Evolutionary conservation across 92 coral and sea anemone genomes (phyloP).

Genomic region (Umimayanthus chanpuru): DNA sequence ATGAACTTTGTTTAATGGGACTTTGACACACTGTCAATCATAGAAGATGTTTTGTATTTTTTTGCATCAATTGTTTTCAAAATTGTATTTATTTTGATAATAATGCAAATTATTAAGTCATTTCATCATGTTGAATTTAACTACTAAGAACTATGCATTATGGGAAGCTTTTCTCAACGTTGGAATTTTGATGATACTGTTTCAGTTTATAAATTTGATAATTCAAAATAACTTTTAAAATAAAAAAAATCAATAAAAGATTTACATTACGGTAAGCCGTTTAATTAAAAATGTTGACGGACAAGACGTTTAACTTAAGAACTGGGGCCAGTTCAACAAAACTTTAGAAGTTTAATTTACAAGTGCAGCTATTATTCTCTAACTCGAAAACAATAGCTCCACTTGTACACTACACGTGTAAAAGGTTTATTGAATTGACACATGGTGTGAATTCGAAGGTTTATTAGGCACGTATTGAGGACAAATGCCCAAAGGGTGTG

Average conservation of each 20-base stretch:
- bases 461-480: neutral
- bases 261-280: too few species aligned
- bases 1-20: neutral
- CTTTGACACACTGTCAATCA: neutral
- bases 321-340: too few species aligned
- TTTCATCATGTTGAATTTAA: neutral
- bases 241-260: too few species aligned
- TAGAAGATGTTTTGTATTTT: neutral
- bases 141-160: neutral
- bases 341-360: too few species aligned
- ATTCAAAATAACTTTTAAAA: neutral
- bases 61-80: neutral
- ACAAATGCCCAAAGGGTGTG: neutral
- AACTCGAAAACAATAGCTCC: too few species aligned
- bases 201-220: neutral
- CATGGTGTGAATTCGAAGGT: neutral
- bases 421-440: too few species aligned
- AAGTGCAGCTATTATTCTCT: too few species aligned
- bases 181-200: neutral
- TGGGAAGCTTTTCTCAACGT: neutral
- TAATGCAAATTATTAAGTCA: neutral
- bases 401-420: too few species aligned
- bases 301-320: too few species aligned
- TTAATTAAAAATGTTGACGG: too few species aligned
- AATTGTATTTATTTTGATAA: neutral